Percentiles rank a stretch among this genome's conserved stretches.
Conservation (phyloP, 2,797 vertebrate genomes). For the Pampus argenteus region DNA sequence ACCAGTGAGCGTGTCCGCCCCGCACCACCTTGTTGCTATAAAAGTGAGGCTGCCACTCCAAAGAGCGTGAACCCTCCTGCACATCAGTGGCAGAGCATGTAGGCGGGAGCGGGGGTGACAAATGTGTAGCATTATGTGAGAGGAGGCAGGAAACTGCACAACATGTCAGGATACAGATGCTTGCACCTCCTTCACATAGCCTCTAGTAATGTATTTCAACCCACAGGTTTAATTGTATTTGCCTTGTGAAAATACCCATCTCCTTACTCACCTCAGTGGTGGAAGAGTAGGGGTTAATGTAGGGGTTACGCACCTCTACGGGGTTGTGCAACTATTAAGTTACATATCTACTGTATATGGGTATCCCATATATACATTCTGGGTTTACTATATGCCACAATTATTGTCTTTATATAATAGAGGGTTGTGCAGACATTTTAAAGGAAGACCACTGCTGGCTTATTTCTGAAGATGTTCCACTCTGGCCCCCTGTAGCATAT, state of each 20-base stretch:
- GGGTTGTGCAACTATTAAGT: conserved; percentile 55
- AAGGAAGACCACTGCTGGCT: conserved; percentile 1
- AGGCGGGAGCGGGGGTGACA: conserved; percentile 69
- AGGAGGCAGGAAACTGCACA: conserved; percentile 70
- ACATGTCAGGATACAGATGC: conserved; percentile 74
- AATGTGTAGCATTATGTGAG: conserved; percentile 75
- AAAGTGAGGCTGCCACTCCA: conserved; percentile 70
- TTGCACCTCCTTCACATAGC: conserved; percentile 66
- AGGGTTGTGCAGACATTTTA: background rate
- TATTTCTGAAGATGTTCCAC: too few species aligned
- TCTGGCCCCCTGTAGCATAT: conserved; percentile 11
- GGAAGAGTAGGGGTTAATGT: conserved; percentile 74
- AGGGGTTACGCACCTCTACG: conserved; percentile 60
- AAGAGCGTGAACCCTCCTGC: conserved; percentile 62
- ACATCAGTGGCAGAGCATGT: conserved; percentile 53
- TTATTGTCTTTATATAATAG: conserved; percentile 2
- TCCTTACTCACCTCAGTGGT: conserved; percentile 36
- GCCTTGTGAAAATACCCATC: conserved; percentile 65
- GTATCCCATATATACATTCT: conserved; percentile 25
- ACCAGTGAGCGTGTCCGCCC: conserved; percentile 35
- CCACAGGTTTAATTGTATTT: conserved; percentile 82
- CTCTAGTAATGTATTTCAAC: conserved; percentile 70
- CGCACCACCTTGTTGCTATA: conserved; percentile 61
- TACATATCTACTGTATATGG: conserved; percentile 43
- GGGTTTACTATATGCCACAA: conserved; percentile 6